Evolutionary conservation across 2,113 vertebrate species (phyloP), one percentile per base, ranked within the genome.

Genomic region (Paedocypris sp.): DNA sequence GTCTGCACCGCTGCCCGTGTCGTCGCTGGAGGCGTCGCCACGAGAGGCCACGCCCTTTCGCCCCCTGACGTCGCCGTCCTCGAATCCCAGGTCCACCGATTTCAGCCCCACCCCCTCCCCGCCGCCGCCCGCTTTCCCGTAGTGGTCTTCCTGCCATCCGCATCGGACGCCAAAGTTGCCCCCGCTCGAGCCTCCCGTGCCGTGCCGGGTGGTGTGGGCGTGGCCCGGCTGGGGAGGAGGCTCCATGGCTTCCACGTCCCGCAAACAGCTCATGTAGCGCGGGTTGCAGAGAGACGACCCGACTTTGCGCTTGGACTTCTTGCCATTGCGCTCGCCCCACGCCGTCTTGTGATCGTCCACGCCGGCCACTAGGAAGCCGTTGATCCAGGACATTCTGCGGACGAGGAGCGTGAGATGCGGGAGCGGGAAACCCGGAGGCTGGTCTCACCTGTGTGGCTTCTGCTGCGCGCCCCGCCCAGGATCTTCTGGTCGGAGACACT

Each of bases 291-390:
- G 87, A 62, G 88, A 81, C 25, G 84, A 83, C 70, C 82, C 79
- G 61, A 89, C 88, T 46, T 85, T 88, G 50, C 87, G 88, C 43
- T 85, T 79, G 56, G 88, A 87, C 81, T 92, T 93, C 82, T 93
- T 93, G 78, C 93, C 93, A 77, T 93, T 94, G 82, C 90, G 89
- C 67, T 96, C 93, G 22, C 90, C 91, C 93, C 94, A 96, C 77
- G 90, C 91, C 26, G 90, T 92, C 80, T 95, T 96, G 72, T 88
- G 85, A 67, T 96, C 91, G 18, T 96, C 94, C 84, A 95, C 93
- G 82, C 94, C 91, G 78, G 93, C 89, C 47, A 95, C 92, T 85
- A 97, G 80, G 86, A 94, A 90, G 76, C 94, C 91, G 65, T 91
- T 92, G 86, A 96, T 92, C 93, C 94, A 97, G 70, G 93, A 97